Evolutionary conservation across 2,888 invertebrate genomes (phyloP), one percentile per base, ranked within the genome.

Genomic region (Apamea sordens): DNA sequence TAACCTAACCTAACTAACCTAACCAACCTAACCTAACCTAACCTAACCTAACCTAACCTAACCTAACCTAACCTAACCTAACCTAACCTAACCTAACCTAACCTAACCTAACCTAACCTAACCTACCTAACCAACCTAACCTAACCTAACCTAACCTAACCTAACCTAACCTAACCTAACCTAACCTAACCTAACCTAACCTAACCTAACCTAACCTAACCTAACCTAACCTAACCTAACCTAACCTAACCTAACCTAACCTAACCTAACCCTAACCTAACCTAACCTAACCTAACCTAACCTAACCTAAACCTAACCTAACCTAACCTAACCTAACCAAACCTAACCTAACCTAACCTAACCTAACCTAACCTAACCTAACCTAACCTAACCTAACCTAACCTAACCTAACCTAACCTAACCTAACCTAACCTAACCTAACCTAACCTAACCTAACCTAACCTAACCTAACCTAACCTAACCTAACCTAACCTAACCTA

Each of bases 11-110:
- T 80, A 85, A 85, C 84, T 84, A 83, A 83, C 82, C 83, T 82
- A 84, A 79, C 87, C 85, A 87, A 88, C 88, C 87, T 86, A 88
- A 88, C 86, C 88, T 86, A 86, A 85, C 87, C 87, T 84, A 90
- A 88, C 86, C 83, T 80, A 84, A 86, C 84, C 86, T 85, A 32
- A 63, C 32, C 63, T 32, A 63, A 63, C 63, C 63, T 87, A 88
- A 89, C 89, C 88, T 87, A 87, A 86, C 86, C 87, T 87, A 89
- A 88, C 87, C 89, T 85, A 87, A 77, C 86, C 84, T 84, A 77
- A 81, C 82, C 80, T 79, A 74, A 87, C 86, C 87, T 85, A 87
- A 85, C 85, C 85, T 80, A 80, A 82, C 78, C 81, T 80, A 82
- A 82, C 82, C 82, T 77, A 84, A 84, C 84, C 84, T 84, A 81